Evolutionary conservation across 2,797 vertebrate species (phyloP).

Genomic region (Pampus argenteus): DNA sequence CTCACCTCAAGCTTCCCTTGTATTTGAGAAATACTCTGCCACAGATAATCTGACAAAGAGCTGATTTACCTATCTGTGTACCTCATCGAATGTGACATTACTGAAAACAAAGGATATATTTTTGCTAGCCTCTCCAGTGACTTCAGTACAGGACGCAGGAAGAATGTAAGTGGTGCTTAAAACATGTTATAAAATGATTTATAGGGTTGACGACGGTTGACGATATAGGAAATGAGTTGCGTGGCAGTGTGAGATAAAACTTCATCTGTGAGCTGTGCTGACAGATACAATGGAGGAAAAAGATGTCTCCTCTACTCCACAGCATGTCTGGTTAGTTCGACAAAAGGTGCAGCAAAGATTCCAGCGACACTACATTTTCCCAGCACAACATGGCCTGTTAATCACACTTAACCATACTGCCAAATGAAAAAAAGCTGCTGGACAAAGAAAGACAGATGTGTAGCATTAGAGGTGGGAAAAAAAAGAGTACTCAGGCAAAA

Average conservation of each 20-base stretch:
- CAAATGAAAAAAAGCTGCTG: slow-evolving; percentile 44
- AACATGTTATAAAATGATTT: slow-evolving; percentile 51
- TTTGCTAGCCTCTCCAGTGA: slow-evolving; percentile 37
- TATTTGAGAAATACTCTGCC: slow-evolving; percentile 62
- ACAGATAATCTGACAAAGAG: slow-evolving; percentile 64
- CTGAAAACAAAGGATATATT: slow-evolving; percentile 55
- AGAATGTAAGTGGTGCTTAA: slow-evolving; percentile 31
- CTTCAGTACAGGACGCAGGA: slow-evolving; percentile 38
- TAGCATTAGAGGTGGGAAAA: slow-evolving; percentile 4
- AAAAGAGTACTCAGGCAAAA: slow-evolving; percentile 43
- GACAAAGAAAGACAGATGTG: slow-evolving; percentile 61
- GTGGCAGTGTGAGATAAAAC: slow-evolving; percentile 63
- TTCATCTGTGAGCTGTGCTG: slow-evolving; percentile 51
- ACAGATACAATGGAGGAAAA: slow-evolving; percentile 56
- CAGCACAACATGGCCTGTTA: slow-evolving; percentile 59
- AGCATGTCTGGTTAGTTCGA: slow-evolving; percentile 50
- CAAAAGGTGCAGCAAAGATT: slow-evolving; percentile 60
- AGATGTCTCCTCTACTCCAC: slow-evolving; percentile 44
- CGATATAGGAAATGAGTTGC: slow-evolving; percentile 65
- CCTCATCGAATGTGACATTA: slow-evolving; percentile 49
- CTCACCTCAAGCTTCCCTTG: slow-evolving; percentile 60
- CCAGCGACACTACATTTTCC: slow-evolving; percentile 54
- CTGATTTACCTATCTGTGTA: slow-evolving; percentile 64
- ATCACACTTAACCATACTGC: slow-evolving; percentile 67
- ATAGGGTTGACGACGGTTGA: slow-evolving; percentile 32